Evolutionary conservation across 53 echinoderm and acorn worm genomes (phyloP), one percentile per base, ranked within the genome.

Genomic region (Glandiceps talaboti): DNA sequence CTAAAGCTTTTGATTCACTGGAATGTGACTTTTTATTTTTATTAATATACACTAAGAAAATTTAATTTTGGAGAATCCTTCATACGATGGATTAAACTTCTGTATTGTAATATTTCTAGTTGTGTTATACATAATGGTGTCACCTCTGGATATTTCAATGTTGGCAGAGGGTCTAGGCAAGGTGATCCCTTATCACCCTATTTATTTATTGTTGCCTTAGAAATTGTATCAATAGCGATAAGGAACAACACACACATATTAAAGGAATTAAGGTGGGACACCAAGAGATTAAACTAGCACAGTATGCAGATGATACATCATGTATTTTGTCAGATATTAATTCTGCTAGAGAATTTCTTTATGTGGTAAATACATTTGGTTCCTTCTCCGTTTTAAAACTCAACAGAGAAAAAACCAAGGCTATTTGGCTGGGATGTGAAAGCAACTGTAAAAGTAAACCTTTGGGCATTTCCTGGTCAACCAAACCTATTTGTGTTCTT

Each of bases 291-390:
- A 78, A 78, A 78, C 31, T 78, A 31, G 32, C 26, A 27, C 79
- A 78, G 32, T 78, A 78, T 78, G 79, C 79, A 27, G 79, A 78
- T 27, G 79, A 78, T 32, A 27, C 79, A 31, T 31, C 79, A 6
- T 30, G 31, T 25, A 25, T 78, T 14, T 78, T 78, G 32, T 1
- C 31, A 26, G 79, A 78, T 27, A 32, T 27, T 32, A 26, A 32
- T 26, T 78, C 79, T 32, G 79, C 79, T 27, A 78, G 31, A 31
- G 27, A 32, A 1, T 6, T 78, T 27, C 27, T 78, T 31, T 1
- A 6, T 26, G 1, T 32, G 1, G 27, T 78, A 32, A 26, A 78
- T 0, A 31, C 27, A 10, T 78, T 78, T 31, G 20, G 27, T 31
- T 0, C 1, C 27, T 27, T 78, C 27, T 78, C 79, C 14, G 33